Conservation (phyloP, 23 tunicate species). For the Aplidium turbinatum region DNA sequence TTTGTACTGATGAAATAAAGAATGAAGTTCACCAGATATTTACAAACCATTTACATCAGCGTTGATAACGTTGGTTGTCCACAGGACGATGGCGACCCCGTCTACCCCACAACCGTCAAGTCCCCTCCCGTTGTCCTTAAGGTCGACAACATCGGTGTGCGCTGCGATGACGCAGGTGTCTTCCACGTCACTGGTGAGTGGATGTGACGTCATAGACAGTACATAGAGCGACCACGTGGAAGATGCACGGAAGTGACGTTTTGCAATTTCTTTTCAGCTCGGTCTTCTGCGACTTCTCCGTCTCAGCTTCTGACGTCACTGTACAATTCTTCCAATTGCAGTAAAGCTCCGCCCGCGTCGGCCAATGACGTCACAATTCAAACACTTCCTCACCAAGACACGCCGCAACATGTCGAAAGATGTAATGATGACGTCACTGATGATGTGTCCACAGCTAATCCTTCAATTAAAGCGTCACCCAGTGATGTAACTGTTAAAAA, state of each 20-base stretch:
- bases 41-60: not conserved
- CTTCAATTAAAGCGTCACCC: too few relatives aligned
- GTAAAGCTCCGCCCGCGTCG: not conserved
- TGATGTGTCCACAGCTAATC: not conserved
- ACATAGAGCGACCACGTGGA: not conserved
- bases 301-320: conserved; percentile 13
- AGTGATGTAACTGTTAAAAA: too few relatives aligned
- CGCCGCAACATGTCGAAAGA: too few relatives aligned
- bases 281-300: not conserved
- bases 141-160: conserved; percentile 55
- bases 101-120: conserved; percentile 44
- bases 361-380: too few relatives aligned
- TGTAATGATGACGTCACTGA: not conserved
- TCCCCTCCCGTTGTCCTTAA: conserved; percentile 46
- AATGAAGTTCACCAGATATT: not conserved
- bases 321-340: not conserved
- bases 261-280: conserved; percentile 4
- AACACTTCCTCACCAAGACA: not conserved
- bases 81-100: conserved; percentile 54
- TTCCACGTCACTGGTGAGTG: conserved; percentile 76
- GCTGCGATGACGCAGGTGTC: conserved; percentile 53
- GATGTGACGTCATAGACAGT: not conserved
- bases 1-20: too few relatives aligned
- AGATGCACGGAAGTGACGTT: conserved; percentile 7
- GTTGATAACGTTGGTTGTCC: not conserved